A percentile compares a stretch with the other conserved stretches of the same genome.
These are phyloP conservation scores for Meandrina meandrites DNA, from an alignment of 92 coral and sea anemone species.

Conservation along the genomic window DNA sequence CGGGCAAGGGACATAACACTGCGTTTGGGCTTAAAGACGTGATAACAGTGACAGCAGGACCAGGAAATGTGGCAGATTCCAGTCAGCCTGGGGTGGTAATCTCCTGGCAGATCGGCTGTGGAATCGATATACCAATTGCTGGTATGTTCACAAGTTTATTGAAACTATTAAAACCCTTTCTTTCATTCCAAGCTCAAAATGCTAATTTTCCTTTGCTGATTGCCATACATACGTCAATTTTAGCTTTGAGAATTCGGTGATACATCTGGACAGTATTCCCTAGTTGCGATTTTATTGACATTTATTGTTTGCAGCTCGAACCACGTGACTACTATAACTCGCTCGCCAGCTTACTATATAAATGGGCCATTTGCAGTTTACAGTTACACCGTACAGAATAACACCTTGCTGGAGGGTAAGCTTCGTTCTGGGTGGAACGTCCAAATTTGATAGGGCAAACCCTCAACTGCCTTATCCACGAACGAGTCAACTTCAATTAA, in stretches of 20 bases:
- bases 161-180: not conserved
- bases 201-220: not conserved
- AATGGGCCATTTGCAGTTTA: too few relatives aligned
- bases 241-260: not conserved
- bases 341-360: too few relatives aligned
- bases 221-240: not conserved
- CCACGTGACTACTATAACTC: not conserved
- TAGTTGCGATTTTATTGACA: not conserved
- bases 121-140: conserved; percentile 68
- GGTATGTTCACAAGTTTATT: conserved; percentile 41
- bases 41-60: conserved; percentile 91
- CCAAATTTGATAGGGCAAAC: too few relatives aligned
- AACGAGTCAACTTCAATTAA: too few relatives aligned
- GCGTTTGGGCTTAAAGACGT: conserved; percentile 92
- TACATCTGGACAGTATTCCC: too few relatives aligned
- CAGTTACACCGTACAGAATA: too few relatives aligned
- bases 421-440: too few relatives aligned
- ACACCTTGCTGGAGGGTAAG: too few relatives aligned
- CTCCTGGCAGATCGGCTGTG: conserved; percentile 98
- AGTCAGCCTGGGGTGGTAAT: conserved; percentile 86
- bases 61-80: conserved; percentile 88
- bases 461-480: too few relatives aligned
- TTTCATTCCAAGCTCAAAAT: not conserved
- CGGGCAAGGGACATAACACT: conserved; percentile 95
- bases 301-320: too few relatives aligned